Evolutionary conservation across 2,797 vertebrate genomes (phyloP), one percentile per base, ranked within the genome.

Genomic region (Paramormyrops hopkinsi): DNA sequence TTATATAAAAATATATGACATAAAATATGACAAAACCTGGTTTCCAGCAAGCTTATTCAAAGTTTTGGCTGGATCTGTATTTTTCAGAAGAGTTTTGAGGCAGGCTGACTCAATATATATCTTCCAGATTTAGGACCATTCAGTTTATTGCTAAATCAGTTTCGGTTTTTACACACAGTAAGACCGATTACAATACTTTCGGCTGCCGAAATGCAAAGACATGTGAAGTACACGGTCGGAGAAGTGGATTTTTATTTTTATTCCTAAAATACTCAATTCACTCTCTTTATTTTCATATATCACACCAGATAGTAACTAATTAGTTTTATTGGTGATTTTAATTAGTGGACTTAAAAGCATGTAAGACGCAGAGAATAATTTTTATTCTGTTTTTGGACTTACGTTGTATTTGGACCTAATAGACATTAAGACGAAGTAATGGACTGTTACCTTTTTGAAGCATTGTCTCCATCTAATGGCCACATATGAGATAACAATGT

Each of bases 391-490:
- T 33, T 69, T 69, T 33, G 3, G 11, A 33, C 22, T 29, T 25
- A 29, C 4, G 62, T 33, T 29, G 8, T 65, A 65, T 41, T 44
- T 17, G 6, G 5, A 79, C 73, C 14, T 37, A 94, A 92, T 51
- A 0, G 0, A 53, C 2, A 44, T n/a, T 79, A 19, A 44, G 2
- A 12, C 12, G 37, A 44, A 17, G 73, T 12, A 46, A n/a, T 37
- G 65, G 65, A 37, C 65, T 37, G 29, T 37, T 37, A 73, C 4
- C 7, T 44, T 14, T 0, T 0, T 89, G 88, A 56, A 37, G 29
- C 65, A 95, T 94, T 93, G 94, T 48, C 90, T 53, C 44, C 90
- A 90, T 14, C 44, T 83, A 85, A 25, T 85, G 83, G 83, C 1
- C 83, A 85, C 7, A 25, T 48, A 85, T 46, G 3, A 51, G n/a